A percentile compares a stretch with the other conserved stretches of the same genome.
phyloP scores from a whole-genome alignment of 2,797 vertebrate genomes.

The Dipus sagitta region DNA sequence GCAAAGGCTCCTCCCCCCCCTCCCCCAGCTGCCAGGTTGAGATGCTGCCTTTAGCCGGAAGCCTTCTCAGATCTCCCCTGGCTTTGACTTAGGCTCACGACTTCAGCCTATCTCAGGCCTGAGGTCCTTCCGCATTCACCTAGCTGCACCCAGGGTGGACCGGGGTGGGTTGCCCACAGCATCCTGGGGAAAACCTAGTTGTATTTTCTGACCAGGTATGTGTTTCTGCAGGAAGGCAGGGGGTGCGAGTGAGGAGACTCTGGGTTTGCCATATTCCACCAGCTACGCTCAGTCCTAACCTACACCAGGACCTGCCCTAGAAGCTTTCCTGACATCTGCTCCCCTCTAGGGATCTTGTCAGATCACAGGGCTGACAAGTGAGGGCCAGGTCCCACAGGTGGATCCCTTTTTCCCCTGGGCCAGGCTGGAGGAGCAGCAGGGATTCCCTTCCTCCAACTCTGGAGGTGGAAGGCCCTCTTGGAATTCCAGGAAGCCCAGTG shows the following conservation, averaged over 20 bases:
- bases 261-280: neutral
- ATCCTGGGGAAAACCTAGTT: neutral
- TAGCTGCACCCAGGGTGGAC: neutral
- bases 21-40: neutral
- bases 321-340: neutral
- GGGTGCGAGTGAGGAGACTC: neutral
- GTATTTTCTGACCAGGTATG: too few relatives aligned
- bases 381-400: neutral
- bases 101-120: neutral
- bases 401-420: neutral
- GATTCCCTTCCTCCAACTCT: too few relatives aligned
- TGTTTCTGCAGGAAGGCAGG: too few relatives aligned
- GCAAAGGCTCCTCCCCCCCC: constrained; percentile 3
- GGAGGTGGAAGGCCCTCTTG: neutral
- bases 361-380: neutral
- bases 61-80: neutral
- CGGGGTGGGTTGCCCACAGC: neutral
- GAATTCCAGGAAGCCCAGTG: neutral
- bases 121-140: neutral
- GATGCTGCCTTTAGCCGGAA: neutral
- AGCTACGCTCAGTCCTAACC: neutral
- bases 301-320: neutral
- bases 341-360: neutral
- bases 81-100: neutral
- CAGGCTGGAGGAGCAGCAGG: neutral